phyloP scores from a whole-genome alignment of 2,888 invertebrate genomes.

The Myopa tessellatipennis region DNA sequence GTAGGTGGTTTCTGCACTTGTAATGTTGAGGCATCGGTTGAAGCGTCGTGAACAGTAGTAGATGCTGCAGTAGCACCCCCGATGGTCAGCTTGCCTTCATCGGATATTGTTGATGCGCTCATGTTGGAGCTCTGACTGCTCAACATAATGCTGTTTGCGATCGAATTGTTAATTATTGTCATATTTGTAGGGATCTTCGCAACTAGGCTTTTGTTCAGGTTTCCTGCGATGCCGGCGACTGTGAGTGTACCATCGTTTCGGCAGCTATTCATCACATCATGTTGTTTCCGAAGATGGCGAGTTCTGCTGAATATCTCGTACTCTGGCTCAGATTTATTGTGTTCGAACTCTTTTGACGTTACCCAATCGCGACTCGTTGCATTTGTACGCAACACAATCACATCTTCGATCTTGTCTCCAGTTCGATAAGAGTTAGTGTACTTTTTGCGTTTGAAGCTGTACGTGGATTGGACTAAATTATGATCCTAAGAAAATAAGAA shows the following conservation, averaged over 20 bases:
- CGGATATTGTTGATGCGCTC: slow-evolving; percentile 59
- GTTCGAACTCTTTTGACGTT: slow-evolving; percentile 59
- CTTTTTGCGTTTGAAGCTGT: slow-evolving; percentile 66
- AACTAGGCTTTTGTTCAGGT: slow-evolving; percentile 61
- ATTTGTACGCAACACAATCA: slow-evolving; percentile 65
- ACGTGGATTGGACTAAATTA: slow-evolving; percentile 66
- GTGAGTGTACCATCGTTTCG: slow-evolving; percentile 26
- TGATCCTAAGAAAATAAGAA: slow-evolving; percentile 59
- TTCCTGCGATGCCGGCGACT: slow-evolving; percentile 33
- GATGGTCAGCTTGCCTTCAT: slow-evolving; percentile 60
- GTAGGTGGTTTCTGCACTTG: slow-evolving; percentile 43
- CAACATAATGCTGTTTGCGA: slow-evolving; percentile 51
- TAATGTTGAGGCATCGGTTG: slow-evolving; percentile 2
- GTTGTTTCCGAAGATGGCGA: slow-evolving; percentile 47
- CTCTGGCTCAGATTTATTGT: slow-evolving; percentile 51
- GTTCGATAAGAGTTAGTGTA: slow-evolving; percentile 58
- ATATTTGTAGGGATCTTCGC: slow-evolving; percentile 64
- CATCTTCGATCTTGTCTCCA: slow-evolving; percentile 65
- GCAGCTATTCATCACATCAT: slow-evolving; percentile 40
- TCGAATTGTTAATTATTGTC: slow-evolving; percentile 63
- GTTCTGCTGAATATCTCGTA: slow-evolving; percentile 47
- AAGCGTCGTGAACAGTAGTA: slow-evolving; percentile 42
- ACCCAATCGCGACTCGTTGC: slow-evolving; percentile 62
- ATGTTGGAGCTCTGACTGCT: slow-evolving; percentile 57
- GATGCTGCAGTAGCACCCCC: slow-evolving; percentile 45